Percentiles rank a stretch among this genome's conserved stretches.
Conservation (phyloP, 2,797 vertebrate genomes). For the Parauchenoglanis punctatus region DNA sequence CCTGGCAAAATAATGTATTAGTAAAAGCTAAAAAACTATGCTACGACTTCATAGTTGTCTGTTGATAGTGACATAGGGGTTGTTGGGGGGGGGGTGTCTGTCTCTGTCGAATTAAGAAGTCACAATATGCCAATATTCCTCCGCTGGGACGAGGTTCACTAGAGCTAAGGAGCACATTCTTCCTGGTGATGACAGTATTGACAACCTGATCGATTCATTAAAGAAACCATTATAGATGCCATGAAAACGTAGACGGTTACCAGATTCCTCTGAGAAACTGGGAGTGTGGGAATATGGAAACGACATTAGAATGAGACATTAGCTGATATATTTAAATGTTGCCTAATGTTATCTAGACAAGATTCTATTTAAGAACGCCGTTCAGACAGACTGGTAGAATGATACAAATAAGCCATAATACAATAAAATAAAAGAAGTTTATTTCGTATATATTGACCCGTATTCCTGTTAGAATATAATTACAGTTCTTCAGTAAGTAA, state of each 20-base stretch:
- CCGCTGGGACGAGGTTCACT: conserved; percentile 66
- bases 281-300: neutral
- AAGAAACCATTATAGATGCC: conserved; percentile 25
- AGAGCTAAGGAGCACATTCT: conserved; percentile 32
- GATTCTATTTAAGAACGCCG: too few relatives aligned
- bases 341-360: neutral
- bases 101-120: conserved; percentile 66
- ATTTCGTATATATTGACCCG: conserved; percentile 90
- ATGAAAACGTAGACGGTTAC: neutral
- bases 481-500: conserved; percentile 77
- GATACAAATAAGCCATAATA: conserved; percentile 54
- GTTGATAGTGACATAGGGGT: too few relatives aligned
- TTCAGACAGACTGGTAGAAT: neutral
- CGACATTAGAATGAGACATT: neutral
- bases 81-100: neutral
- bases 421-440: conserved; percentile 74
- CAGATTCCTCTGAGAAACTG: neutral
- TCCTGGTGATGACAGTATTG: conserved; percentile 34
- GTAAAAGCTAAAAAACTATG: too few relatives aligned
- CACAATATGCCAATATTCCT: conserved; percentile 72
- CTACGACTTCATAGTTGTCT: too few relatives aligned
- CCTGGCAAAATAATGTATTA: too few relatives aligned
- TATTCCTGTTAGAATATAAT: conserved; percentile 74
- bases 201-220: conserved; percentile 48
- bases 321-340: neutral